phyloP scores from a whole-genome alignment of 2,797 vertebrate species.

The Coilia nasus region DNA sequence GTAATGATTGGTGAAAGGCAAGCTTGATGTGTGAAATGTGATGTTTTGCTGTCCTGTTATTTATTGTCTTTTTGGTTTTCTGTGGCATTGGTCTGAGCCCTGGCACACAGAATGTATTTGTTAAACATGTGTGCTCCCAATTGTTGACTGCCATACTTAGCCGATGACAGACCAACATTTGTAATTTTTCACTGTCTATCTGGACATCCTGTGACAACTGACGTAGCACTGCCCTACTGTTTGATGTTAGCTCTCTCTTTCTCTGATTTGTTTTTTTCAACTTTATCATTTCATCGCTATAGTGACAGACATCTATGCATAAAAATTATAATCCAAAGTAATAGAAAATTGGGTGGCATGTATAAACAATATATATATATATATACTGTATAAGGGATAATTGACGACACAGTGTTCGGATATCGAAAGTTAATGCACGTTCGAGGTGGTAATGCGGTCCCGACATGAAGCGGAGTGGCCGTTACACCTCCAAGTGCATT shows the following conservation, averaged over 20 bases:
- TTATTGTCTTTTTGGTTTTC: constrained; percentile 1
- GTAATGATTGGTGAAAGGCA: neutral
- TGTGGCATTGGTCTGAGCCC: constrained; percentile 27
- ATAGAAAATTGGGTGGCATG: too few relatives aligned
- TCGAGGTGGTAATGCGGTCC: too few relatives aligned
- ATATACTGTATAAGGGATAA: too few relatives aligned
- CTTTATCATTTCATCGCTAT: neutral
- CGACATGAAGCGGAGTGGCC: too few relatives aligned
- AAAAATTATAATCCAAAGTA: too few relatives aligned
- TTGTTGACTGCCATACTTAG: constrained; percentile 42
- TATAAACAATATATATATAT: too few relatives aligned
- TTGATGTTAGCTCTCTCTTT: neutral
- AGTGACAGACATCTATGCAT: neutral
- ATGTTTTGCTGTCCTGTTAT: neutral
- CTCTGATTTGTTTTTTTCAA: too few relatives aligned
- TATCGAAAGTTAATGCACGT: too few relatives aligned
- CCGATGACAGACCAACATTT: constrained; percentile 45
- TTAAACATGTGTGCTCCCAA: constrained; percentile 49
- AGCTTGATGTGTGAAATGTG: neutral
- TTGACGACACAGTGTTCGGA: too few relatives aligned
- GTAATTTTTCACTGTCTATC: constrained; percentile 52
- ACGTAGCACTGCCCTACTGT: neutral
- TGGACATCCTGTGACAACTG: constrained; percentile 49
- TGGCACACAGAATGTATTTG: constrained; percentile 37
- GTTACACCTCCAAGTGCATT: too few relatives aligned